Evolutionary conservation across 2,797 vertebrate species (phyloP), one percentile per base, ranked within the genome.

Genomic region (Clamator glandarius): DNA sequence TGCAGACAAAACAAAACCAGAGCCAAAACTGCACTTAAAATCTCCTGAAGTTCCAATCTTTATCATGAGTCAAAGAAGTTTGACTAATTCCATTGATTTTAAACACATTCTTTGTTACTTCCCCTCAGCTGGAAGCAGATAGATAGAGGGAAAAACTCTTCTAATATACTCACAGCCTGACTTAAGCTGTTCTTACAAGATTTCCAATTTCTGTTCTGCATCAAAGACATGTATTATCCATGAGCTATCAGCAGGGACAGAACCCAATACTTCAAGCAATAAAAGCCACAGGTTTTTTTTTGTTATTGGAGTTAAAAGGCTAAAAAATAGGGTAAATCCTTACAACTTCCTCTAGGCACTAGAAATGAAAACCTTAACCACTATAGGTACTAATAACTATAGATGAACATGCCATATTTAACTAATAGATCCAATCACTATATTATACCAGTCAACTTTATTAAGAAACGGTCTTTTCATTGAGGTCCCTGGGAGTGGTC

Each of bases 91-190:
- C 89, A 82, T 70, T 92, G 77, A 96, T 96, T 94, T 94, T 87
- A 96, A 95, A 95, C 89, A 96, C 87, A 94, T 93, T 94, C 67
- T 91, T 96, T 76, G 67, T 67, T 79, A 93, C 80, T 91, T 95
- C 85, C 87, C 95, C 80, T 94, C 91, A 92, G 93, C 87, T 95
- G 89, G 91, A 95, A 89, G 57, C 25, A 90, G 74, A 94, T 54
- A 87, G 24, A 24, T 59, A 64, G 75, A 92, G 91, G 70, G 80
- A 33, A 96, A 95, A 42, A 51, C 46, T 85, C 64, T 89, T 87
- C 80, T 87, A 91, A 96, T 96, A 91, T 6, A 77, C 61, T 90
- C 1, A 1, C 57, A 62, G 85, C 19, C 74, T 84, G 77, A 91
- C 70, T 46, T 82, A 93, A 93, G 91, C 31, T 70, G 63, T 61